Evolutionary conservation across 2,888 invertebrate species (phyloP).

Genomic region (Drosophila cognata): DNA sequence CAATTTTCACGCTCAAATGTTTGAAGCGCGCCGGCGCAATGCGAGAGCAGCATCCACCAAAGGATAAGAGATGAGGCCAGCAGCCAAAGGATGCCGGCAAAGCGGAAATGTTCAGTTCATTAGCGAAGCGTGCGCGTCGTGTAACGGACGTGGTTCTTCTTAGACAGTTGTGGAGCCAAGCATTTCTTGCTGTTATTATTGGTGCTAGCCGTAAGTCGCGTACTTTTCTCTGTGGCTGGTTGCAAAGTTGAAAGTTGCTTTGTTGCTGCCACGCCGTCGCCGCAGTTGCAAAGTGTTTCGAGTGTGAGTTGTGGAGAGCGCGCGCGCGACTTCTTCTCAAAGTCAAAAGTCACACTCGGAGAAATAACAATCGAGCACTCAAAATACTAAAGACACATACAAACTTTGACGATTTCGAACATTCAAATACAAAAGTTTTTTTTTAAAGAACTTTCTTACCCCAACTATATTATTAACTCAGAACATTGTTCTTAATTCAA

Average conservation of each 20-base stretch:
- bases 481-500: background rate
- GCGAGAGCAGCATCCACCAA: conserved; percentile 62
- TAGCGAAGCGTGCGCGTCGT: conserved; percentile 83
- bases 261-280: conserved; percentile 62
- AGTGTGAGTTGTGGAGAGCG: conserved; percentile 75
- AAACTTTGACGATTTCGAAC: background rate
- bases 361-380: background rate
- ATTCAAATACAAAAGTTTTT: background rate
- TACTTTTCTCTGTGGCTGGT: conserved; percentile 9
- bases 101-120: conserved; percentile 82
- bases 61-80: conserved; percentile 1
- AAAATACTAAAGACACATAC: background rate
- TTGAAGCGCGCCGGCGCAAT: conserved; percentile 77
- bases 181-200: conserved; percentile 1
- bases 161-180: conserved; percentile 1
- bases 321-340: conserved; percentile 69
- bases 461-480: background rate
- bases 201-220: conserved; percentile 21
- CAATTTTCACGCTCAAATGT: conserved; percentile 80
- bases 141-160: conserved; percentile 73
- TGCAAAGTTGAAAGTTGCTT: conserved; percentile 43
- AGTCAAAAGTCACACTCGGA: background rate
- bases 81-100: conserved; percentile 78
- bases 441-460: background rate
- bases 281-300: conserved; percentile 1